Evolutionary conservation across 2,888 invertebrate species (phyloP).

Genomic region (Tinea trinotella): DNA sequence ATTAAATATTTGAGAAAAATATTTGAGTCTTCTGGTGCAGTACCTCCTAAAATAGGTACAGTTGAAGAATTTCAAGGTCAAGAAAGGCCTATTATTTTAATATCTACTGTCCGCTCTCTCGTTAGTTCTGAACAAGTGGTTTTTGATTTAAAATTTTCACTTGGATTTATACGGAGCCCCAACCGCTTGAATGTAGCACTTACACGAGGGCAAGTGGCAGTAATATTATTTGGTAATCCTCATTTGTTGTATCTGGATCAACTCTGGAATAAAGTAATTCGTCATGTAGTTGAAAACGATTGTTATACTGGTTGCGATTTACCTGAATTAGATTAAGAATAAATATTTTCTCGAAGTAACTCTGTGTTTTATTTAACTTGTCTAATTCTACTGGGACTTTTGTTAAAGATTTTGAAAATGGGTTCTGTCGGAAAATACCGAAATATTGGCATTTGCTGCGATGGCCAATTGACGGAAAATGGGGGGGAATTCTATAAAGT

Average conservation of each 20-base stretch:
- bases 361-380: no score
- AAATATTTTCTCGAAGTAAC: no score
- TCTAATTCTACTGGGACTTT: no score
- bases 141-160: slow-evolving; percentile 41
- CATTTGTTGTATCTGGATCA: slow-evolving; percentile 76
- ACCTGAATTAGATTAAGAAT: slow-evolving; percentile 40
- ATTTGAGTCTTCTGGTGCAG: slow-evolving; percentile 55
- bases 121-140: slow-evolving; percentile 64
- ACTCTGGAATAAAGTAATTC: slow-evolving; percentile 78
- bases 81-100: slow-evolving; percentile 84
- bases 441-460: no score
- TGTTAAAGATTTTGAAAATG: no score
- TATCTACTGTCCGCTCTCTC: slow-evolving; percentile 84
- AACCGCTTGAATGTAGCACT: slow-evolving; percentile 92
- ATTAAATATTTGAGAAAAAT: slow-evolving; percentile 67
- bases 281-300: slow-evolving; percentile 74
- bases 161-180: slow-evolving; percentile 72
- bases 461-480: no score
- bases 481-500: no score
- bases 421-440: no score
- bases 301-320: slow-evolving; percentile 81
- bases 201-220: slow-evolving; percentile 84
- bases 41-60: slow-evolving; percentile 78
- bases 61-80: slow-evolving; percentile 93
- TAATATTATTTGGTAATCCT: slow-evolving; percentile 89